These are phyloP conservation scores for Drusus annulatus DNA, from an alignment of 1,140 invertebrate genomes.

Conservation along the genomic window DNA sequence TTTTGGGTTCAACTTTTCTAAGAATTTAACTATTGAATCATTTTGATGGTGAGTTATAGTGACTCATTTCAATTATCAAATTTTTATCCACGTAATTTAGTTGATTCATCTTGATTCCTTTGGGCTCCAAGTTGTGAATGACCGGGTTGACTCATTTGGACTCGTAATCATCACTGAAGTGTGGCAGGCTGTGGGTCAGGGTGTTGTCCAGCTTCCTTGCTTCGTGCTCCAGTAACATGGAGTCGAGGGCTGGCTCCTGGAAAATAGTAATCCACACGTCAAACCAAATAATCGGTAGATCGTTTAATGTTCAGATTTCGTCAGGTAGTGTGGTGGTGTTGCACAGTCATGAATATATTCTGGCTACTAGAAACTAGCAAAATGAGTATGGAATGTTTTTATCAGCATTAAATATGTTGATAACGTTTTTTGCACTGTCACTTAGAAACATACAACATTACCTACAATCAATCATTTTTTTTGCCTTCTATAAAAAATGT, in stretches of 20 bases:
- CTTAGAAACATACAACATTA: no score
- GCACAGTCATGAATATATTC: no score
- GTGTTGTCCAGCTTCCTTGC: conserved; percentile 85
- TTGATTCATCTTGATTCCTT: no score
- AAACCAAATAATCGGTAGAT: background rate
- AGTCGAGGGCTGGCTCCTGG: conserved; percentile 84
- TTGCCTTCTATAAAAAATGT: no score
- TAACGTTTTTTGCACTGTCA: no score
- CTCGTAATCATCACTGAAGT: conserved; percentile 69
- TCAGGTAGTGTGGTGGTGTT: no score
- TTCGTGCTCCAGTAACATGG: conserved; percentile 87
- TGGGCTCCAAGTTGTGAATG: background rate
- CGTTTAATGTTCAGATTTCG: background rate
- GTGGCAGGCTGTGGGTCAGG: conserved; percentile 75
- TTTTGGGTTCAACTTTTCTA: background rate
- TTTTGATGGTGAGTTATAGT: background rate
- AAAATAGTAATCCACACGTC: conserved; percentile 9
- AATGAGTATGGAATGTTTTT: no score
- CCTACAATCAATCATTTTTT: no score
- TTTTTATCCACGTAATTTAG: no score
- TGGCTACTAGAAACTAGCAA: no score
- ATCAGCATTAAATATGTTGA: no score
- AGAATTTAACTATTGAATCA: background rate
- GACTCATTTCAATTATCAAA: no score
- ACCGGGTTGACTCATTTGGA: conserved; percentile 61